Evolutionary conservation across 2,888 invertebrate genomes (phyloP).

Genomic region (Sminthurinus aureus): DNA sequence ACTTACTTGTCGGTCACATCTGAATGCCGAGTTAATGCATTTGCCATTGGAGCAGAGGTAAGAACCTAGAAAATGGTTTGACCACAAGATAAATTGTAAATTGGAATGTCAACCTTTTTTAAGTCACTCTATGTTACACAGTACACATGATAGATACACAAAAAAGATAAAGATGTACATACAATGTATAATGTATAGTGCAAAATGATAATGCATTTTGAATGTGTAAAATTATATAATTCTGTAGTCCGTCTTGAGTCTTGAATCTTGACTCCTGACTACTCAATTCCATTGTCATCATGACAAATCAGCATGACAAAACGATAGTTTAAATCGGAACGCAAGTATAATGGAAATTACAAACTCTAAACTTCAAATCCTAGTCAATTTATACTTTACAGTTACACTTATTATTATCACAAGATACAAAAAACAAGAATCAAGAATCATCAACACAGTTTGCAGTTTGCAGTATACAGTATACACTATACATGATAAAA

Average conservation of each 20-base stretch:
- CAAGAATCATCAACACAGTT: no score
- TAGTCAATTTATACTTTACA: no score
- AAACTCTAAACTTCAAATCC: no score
- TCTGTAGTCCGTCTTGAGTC: background rate
- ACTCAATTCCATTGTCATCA: background rate
- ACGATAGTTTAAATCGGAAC: background rate
- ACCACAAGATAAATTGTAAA: conserved; percentile 6
- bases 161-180: no score
- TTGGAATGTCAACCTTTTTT: conserved; percentile 4
- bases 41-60: conserved; percentile 92
- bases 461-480: no score
- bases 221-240: background rate
- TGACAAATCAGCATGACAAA: conserved; percentile 28
- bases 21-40: conserved; percentile 89
- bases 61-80: conserved; percentile 69
- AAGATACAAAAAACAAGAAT: no score
- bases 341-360: background rate
- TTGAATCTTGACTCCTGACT: background rate
- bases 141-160: background rate
- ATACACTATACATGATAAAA: background rate
- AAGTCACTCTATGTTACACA: background rate
- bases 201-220: no score
- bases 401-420: no score
- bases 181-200: no score
- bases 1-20: conserved; percentile 75